A percentile compares a stretch with the other conserved stretches of the same genome.
These are phyloP conservation scores for Natator depressus DNA, from an alignment of 2,113 vertebrate species.

Conservation along the genomic window DNA sequence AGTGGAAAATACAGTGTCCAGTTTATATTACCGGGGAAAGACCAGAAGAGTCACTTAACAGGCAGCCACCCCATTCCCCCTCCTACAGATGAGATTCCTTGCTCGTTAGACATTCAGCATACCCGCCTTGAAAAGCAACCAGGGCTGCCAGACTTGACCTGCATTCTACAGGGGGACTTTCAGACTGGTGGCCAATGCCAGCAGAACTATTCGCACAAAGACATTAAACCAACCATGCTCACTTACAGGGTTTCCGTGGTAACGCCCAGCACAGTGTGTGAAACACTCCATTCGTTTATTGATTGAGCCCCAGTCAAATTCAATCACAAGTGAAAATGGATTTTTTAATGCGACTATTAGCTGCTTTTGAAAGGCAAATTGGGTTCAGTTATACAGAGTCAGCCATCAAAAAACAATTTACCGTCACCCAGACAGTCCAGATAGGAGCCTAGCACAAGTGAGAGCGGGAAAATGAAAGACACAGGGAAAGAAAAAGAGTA, in stretches of 20 bases:
- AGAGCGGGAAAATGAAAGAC: rapidly evolving
- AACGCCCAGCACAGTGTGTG: conserved; percentile 24
- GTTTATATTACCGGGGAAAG: background rate
- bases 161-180: background rate
- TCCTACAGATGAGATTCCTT: background rate
- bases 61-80: background rate
- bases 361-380: conserved; percentile 85
- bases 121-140: background rate
- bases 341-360: conserved; percentile 86
- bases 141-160: background rate
- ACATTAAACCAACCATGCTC: background rate
- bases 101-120: background rate
- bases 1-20: too few relatives aligned
- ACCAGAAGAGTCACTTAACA: background rate
- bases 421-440: conserved; percentile 51
- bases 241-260: conserved; percentile 66
- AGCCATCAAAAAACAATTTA: conserved; percentile 78
- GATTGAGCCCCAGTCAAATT: conserved; percentile 81
- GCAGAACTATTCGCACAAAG: background rate
- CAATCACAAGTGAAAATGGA: conserved; percentile 83
- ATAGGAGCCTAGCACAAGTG: rapidly evolving
- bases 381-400: conserved; percentile 76
- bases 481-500: background rate
- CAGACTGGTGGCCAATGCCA: background rate
- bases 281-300: conserved; percentile 69